A percentile compares a stretch with the other conserved stretches of the same genome.
Evolutionary conservation across 2,113 vertebrate genomes (phyloP).

Genomic region (Hassar affinis): DNA sequence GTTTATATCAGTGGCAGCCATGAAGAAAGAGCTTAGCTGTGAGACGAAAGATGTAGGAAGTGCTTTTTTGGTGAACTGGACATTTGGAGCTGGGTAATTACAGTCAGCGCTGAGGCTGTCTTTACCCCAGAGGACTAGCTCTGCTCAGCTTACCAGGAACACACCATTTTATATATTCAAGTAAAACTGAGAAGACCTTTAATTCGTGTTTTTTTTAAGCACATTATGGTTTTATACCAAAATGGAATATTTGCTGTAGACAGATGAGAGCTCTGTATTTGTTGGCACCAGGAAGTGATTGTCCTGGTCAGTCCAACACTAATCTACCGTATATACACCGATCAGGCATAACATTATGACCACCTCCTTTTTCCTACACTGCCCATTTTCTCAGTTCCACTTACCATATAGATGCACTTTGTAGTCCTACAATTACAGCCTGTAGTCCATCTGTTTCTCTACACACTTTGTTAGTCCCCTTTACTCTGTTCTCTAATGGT

Average conservation of each 20-base stretch:
- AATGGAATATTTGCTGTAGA: neutral
- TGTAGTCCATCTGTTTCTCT: too few species aligned
- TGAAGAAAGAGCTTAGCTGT: conserved; percentile 39
- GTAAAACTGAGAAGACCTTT: neutral
- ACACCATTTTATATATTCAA: neutral
- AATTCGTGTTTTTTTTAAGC: neutral
- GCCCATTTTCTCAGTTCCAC: too few species aligned
- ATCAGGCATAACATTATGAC: too few species aligned
- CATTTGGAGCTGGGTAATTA: conserved; percentile 32
- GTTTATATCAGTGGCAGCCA: conserved; percentile 53
- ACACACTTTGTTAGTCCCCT: too few species aligned
- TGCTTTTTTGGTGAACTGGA: conserved; percentile 15
- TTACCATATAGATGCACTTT: too few species aligned
- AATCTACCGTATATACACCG: too few species aligned
- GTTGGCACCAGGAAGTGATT: too few species aligned
- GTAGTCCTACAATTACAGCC: too few species aligned
- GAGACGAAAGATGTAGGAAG: conserved; percentile 37
- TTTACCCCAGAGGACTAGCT: conserved; percentile 14
- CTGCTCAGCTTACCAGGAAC: neutral
- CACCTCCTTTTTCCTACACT: too few species aligned
- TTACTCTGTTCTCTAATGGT: too few species aligned
- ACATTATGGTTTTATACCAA: neutral
- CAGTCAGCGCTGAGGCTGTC: conserved; percentile 6
- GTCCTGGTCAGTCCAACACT: too few species aligned
- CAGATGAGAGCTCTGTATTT: too few species aligned